Evolutionary conservation across 1,140 invertebrate genomes (phyloP).

Genomic region (Saccostrea cuccullata): DNA sequence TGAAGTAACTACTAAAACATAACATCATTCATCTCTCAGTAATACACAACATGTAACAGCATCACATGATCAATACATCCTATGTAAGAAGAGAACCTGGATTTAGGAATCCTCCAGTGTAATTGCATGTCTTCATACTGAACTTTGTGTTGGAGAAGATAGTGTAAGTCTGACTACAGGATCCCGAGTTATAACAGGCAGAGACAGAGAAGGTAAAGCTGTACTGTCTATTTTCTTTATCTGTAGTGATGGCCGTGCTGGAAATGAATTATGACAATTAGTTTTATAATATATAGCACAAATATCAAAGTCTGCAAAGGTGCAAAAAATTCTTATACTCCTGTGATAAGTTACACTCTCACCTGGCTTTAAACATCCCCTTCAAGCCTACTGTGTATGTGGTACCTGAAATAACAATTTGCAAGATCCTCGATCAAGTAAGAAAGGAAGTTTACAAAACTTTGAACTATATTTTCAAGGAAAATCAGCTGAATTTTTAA

Average conservation of each 20-base stretch:
- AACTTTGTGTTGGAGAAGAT: conserved; percentile 22
- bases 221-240: conserved; percentile 2
- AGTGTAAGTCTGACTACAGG: neutral
- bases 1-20: neutral
- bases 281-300: neutral
- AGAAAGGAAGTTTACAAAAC: neutral
- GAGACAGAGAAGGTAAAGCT: neutral
- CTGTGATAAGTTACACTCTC: neutral
- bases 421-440: neutral
- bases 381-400: conserved; percentile 4
- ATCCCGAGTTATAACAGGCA: neutral
- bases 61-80: neutral
- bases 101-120: conserved; percentile 19
- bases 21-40: neutral
- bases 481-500: neutral
- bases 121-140: conserved; percentile 10
- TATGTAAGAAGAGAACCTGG: neutral
- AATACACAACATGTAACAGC: neutral
- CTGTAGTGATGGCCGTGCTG: neutral
- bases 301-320: neutral
- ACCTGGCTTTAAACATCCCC: conserved; percentile 12
- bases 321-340: neutral
- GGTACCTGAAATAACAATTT: neutral
- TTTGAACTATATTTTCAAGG: neutral
- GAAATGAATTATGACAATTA: neutral